A percentile compares a stretch with the other conserved stretches of the same genome.
Conservation (phyloP, 2,888 invertebrate species). For the Sphaeridia pumilis region DNA sequence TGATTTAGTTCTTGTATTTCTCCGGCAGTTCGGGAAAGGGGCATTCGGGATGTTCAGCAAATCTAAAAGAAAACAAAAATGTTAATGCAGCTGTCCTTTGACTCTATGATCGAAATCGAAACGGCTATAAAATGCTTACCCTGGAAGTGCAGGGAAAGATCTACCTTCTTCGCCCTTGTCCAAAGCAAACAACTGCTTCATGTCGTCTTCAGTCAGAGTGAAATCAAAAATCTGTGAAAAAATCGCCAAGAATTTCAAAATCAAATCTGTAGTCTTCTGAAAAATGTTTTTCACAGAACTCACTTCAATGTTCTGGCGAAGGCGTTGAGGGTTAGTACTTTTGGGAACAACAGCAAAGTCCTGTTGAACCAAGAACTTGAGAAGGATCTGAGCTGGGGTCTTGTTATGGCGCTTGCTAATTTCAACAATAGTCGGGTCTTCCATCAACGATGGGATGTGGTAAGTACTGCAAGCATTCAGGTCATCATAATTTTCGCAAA, state of each 20-base stretch:
- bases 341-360: constrained; percentile 70
- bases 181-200: constrained; percentile 48
- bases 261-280: background rate
- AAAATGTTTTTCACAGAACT: background rate
- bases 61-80: background rate
- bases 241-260: background rate
- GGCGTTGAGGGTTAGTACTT: constrained; percentile 58
- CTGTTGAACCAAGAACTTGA: constrained; percentile 61
- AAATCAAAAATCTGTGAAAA: constrained; percentile 52
- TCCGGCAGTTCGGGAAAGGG: background rate
- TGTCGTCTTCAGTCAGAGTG: constrained; percentile 50
- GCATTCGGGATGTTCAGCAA: constrained; percentile 2
- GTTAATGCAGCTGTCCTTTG: background rate
- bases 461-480: background rate
- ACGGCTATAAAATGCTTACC: background rate
- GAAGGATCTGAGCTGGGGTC: constrained; percentile 60
- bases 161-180: constrained; percentile 47
- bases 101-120: background rate
- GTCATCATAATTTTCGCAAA: background rate
- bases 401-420: constrained; percentile 47
- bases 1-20: background rate
- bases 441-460: constrained; percentile 25
- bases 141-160: background rate
- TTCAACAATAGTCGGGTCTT: constrained; percentile 39
- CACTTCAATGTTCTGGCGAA: constrained; percentile 62